Evolutionary conservation across 2,113 vertebrate species (phyloP).

Genomic region (Tychaedon coryphoeus): DNA sequence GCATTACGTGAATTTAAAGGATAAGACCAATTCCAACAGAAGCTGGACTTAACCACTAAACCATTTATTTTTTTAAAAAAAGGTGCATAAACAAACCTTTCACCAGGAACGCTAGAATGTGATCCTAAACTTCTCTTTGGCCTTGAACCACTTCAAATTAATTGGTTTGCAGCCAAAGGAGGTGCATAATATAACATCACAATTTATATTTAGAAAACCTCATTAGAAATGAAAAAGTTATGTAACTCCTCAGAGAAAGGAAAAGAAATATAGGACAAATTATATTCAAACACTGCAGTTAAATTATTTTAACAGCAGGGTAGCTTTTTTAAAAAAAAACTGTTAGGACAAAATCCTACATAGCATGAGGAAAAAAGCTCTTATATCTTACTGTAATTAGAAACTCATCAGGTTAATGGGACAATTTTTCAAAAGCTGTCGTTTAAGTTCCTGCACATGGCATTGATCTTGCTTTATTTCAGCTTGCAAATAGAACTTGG

Average conservation of each 20-base stretch:
- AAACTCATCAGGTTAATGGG: constrained; percentile 50
- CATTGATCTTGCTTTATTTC: not conserved
- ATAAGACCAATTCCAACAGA: constrained; percentile 5
- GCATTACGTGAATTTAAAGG: not conserved
- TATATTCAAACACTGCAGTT: constrained; percentile 28
- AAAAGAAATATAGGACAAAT: constrained; percentile 57
- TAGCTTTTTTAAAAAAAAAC: constrained; percentile 12
- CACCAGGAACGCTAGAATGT: not conserved
- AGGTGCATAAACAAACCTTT: not conserved
- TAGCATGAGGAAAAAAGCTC: not conserved
- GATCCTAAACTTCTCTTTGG: constrained; percentile 38
- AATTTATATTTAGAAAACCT: constrained; percentile 68
- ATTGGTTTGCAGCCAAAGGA: constrained; percentile 51
- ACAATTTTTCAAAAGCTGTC: constrained; percentile 25
- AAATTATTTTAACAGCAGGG: constrained; percentile 62
- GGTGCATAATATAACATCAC: constrained; percentile 32
- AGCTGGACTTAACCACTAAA: not conserved
- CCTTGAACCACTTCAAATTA: constrained; percentile 64
- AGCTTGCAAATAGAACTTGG: not conserved
- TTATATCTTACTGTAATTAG: constrained; percentile 43
- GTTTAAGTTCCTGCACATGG: not conserved
- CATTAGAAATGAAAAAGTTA: constrained; percentile 64
- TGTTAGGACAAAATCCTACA: constrained; percentile 37
- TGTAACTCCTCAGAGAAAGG: constrained; percentile 60
- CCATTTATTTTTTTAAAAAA: not conserved